phyloP scores from a whole-genome alignment of 2,797 vertebrate species.

The Loriculus beryllinus region DNA sequence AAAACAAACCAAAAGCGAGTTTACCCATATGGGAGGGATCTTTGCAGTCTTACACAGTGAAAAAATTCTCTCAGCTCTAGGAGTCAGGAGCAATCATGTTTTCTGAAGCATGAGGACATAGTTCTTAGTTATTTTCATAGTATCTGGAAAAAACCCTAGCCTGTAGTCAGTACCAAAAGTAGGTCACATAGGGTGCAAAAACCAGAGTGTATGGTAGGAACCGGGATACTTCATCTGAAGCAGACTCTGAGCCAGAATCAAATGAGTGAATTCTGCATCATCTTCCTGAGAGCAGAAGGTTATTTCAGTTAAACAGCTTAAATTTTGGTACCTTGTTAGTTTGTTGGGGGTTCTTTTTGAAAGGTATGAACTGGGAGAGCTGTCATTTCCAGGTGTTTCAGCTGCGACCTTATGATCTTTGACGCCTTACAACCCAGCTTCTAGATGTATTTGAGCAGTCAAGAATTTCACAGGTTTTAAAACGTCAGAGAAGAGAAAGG shows the following conservation, averaged over 20 bases:
- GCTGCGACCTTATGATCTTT: fast-evolving
- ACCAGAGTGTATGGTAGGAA: fast-evolving
- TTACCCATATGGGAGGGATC: background rate
- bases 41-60: background rate
- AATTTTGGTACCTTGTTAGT: background rate
- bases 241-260: background rate
- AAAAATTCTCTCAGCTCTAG: background rate
- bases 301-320: background rate
- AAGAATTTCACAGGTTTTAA: background rate
- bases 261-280: background rate
- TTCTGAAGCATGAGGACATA: background rate
- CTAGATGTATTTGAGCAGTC: fast-evolving
- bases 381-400: background rate
- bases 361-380: background rate
- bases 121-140: background rate
- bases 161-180: background rate
- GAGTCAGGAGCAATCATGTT: background rate
- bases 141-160: background rate
- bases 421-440: background rate
- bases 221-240: background rate
- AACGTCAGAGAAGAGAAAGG: background rate
- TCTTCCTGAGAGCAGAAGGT: background rate
- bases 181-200: background rate
- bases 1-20: background rate
- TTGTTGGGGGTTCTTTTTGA: background rate